Percentiles rank a stretch among this genome's conserved stretches.
These are phyloP conservation scores for Drepana arcuata DNA, from an alignment of 1,140 invertebrate genomes.

Conservation along the genomic window DNA sequence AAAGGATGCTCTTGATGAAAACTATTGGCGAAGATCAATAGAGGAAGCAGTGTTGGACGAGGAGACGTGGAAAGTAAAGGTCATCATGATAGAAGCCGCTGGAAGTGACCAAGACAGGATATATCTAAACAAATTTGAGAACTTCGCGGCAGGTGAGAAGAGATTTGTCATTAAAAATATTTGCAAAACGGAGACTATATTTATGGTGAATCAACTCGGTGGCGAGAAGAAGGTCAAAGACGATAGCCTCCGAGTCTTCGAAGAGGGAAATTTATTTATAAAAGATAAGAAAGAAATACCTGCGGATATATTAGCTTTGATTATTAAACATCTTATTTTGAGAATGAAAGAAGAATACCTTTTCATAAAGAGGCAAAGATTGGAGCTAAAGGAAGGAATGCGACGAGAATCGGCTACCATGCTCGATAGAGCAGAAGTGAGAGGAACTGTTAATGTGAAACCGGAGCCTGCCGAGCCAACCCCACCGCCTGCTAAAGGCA, in stretches of 20 bases:
- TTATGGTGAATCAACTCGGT: conserved; percentile 63
- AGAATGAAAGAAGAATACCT: conserved; percentile 61
- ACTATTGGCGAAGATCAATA: conserved; percentile 42
- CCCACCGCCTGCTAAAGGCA: conserved; percentile 16
- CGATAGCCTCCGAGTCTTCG: conserved; percentile 52
- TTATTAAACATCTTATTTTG: conserved; percentile 59
- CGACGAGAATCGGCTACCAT: conserved; percentile 49
- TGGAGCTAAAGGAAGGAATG: conserved; percentile 51
- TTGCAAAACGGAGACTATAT: conserved; percentile 60
- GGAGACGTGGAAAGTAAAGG: conserved; percentile 45
- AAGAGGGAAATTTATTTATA: conserved; percentile 46
- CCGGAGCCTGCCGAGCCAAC: conserved; percentile 13
- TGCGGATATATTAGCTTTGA: conserved; percentile 47
- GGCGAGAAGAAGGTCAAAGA: conserved; percentile 57
- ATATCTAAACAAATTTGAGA: conserved; percentile 60
- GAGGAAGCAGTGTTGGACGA: conserved; percentile 41
- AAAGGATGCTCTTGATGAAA: conserved; percentile 28
- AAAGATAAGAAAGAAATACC: conserved; percentile 60
- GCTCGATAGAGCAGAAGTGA: conserved; percentile 42
- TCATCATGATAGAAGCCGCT: conserved; percentile 53
- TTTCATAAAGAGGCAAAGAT: conserved; percentile 45
- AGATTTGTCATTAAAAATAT: conserved; percentile 68
- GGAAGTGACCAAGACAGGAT: conserved; percentile 51
- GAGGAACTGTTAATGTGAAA: conserved; percentile 29
- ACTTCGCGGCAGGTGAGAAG: conserved; percentile 46